Base-by-base conservation (phyloP, 2,797 vertebrate genomes). In the Phataginus tricuspis region DNA sequence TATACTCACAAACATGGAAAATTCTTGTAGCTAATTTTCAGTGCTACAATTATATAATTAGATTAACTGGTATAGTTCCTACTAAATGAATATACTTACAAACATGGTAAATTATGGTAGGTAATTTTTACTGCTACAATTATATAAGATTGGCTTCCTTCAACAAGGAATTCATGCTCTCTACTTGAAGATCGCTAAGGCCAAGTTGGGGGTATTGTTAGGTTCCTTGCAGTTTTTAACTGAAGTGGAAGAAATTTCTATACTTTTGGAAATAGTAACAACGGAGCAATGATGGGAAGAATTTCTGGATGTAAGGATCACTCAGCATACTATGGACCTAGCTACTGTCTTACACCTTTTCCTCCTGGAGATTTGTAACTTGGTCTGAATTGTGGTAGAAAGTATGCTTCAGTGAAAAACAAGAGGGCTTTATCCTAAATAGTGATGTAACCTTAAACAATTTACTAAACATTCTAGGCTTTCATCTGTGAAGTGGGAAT, bases 41-140 rank as follows among this genome's bases (percentile, higher is more conserved):
- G 34, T 95, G 21, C 57, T 96, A 66, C 14, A 91, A 2, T 86
- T 94, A 64, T 6, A 18, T 61, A 66, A 27, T 86, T 77, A 82
- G 39, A 37, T 95, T 92, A 90, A 89, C 29, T 87, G 49, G 12
- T 90, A 53, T 59, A 64, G 34, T 83, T 93, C 90, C 49, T 93
- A 57, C 25, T 95, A 92, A 97, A n/a, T 86, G 71, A 96, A 55
- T 93, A 61, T 93, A 63, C 49, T 87, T 63, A 87, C 51, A 93
- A 74, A 86, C 49, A 45, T 82, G 69, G 69, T 85, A 91, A 77
- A 85, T 72, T 88, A 94, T 49, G 12, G 18, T 69, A 88, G 75
- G 23, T 66, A 57, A 66, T 71, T 93, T 97, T 94, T n/a, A 94
- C n/a, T 95, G 27, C 57, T 96, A 66, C 14, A 91, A 2, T 86